Evolutionary conservation across 53 echinoderm and acorn worm genomes (phyloP).

Genomic region (Luidia sarsii): DNA sequence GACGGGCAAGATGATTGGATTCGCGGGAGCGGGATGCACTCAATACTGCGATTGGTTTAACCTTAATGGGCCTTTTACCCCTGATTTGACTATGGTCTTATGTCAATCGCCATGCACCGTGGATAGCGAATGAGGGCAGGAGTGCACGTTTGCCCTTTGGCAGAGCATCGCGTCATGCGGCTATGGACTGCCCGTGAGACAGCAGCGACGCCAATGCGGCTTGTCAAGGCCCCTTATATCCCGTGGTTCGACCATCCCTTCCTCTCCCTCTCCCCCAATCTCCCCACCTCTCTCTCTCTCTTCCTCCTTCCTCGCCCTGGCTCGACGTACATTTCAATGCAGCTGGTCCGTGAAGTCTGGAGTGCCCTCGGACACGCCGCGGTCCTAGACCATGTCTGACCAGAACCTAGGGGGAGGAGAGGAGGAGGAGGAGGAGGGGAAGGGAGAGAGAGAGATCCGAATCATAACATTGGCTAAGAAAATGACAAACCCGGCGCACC

Average conservation of each 20-base stretch:
- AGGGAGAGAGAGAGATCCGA: conserved; percentile 20
- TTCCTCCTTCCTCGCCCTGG: not conserved
- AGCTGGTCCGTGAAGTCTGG: conserved; percentile 41
- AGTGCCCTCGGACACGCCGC: conserved; percentile 53
- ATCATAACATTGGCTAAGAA: conserved; percentile 31
- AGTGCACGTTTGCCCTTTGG: not conserved
- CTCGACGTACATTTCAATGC: conserved; percentile 40
- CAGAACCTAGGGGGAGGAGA: not conserved
- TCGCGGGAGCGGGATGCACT: conserved; percentile 7
- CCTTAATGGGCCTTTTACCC: not conserved
- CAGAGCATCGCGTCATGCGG: conserved; percentile 10
- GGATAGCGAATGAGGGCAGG: conserved; percentile 4
- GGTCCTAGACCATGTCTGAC: conserved; percentile 35
- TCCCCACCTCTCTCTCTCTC: not conserved
- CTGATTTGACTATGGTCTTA: conserved; percentile 21
- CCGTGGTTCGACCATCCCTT: not conserved
- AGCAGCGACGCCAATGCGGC: conserved; percentile 32
- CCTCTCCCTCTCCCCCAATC: conserved; percentile 25
- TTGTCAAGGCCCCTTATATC: conserved; percentile 3
- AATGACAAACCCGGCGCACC: conserved; percentile 38
- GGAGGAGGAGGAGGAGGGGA: not conserved
- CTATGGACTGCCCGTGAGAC: conserved; percentile 5
- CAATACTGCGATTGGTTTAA: conserved; percentile 4
- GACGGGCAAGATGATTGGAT: not conserved
- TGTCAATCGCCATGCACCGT: conserved; percentile 22